A percentile compares a stretch with the other conserved stretches of the same genome.
Evolutionary conservation across 2,797 vertebrate genomes (phyloP).

Genomic region (Coendou prehensilis): DNA sequence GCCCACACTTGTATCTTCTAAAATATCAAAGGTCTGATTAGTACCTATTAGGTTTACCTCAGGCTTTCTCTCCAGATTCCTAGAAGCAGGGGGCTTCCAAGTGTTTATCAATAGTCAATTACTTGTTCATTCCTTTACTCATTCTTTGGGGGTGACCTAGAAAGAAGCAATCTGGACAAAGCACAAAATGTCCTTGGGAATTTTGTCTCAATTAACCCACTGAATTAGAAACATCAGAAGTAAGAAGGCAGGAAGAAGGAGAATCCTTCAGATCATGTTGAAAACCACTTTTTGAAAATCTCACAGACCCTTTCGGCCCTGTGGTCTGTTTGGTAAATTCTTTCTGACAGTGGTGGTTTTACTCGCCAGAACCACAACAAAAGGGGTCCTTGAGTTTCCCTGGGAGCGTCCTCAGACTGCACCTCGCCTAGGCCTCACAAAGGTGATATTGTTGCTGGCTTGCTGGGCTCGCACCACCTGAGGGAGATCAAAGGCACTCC

Average conservation of each 20-base stretch:
- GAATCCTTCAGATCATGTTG: conserved; percentile 81
- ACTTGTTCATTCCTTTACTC: conserved; percentile 1
- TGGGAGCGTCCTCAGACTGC: conserved; percentile 84
- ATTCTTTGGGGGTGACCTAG: conserved; percentile 1
- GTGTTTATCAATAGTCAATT: conserved; percentile 50
- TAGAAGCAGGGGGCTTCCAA: conserved; percentile 71
- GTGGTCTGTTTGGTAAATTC: conserved; percentile 88
- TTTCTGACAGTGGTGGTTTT: conserved; percentile 89
- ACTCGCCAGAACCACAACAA: conserved; percentile 91
- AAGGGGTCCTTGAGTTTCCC: conserved; percentile 88
- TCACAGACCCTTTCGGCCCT: conserved; percentile 83
- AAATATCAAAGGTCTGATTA: conserved; percentile 89
- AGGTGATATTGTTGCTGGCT: conserved; percentile 90
- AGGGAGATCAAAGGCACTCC: conserved; percentile 87
- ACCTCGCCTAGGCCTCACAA: conserved; percentile 89
- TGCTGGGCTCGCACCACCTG: conserved; percentile 86
- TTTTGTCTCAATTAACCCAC: conserved; percentile 6
- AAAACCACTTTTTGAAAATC: conserved; percentile 85
- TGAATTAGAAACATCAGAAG: conserved; percentile 70
- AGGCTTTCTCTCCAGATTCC: conserved; percentile 77
- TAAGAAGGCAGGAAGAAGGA: conserved; percentile 35
- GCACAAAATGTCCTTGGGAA: conserved; percentile 61
- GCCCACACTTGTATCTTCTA: conserved; percentile 86
- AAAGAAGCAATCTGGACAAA: conserved; percentile 56
- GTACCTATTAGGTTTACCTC: conserved; percentile 82